Conservation (phyloP, 2,113 vertebrate species). For the Regulus satrapa region DNA sequence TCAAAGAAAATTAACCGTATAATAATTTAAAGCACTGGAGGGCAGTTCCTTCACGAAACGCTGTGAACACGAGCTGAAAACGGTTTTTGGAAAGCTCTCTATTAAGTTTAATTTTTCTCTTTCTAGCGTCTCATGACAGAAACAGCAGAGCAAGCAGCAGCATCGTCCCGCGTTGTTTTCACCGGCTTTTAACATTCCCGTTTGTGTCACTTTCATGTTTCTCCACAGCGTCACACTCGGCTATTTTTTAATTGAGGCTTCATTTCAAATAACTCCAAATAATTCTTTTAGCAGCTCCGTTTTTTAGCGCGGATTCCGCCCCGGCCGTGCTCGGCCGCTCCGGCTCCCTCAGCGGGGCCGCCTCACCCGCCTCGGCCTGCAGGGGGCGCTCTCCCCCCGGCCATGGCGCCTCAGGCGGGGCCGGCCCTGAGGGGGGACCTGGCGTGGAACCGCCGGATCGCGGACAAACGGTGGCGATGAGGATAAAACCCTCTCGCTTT, state of each 20-base stretch:
- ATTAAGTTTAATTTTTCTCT: neutral
- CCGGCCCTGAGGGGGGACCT: neutral
- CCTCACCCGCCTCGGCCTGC: constrained; percentile 9
- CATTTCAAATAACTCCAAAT: fast-evolving
- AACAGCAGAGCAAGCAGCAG: neutral
- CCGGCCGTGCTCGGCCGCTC: fast-evolving
- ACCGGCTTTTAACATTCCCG: fast-evolving
- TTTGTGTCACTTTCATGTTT: fast-evolving
- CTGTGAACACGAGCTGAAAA: neutral
- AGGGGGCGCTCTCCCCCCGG: constrained; percentile 73
- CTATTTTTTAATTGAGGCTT: neutral
- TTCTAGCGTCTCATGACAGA: fast-evolving
- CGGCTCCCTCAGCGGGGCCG: neutral
- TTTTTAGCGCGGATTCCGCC: fast-evolving
- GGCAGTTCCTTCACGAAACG: neutral
- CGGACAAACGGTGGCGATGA: neutral
- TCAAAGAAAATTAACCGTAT: constrained; percentile 27
- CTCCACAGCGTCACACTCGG: neutral
- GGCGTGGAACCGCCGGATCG: fast-evolving
- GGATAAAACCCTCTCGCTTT: neutral
- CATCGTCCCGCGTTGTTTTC: neutral
- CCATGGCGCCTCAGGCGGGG: neutral
- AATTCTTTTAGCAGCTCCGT: neutral
- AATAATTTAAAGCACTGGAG: neutral
- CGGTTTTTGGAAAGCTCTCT: neutral